Base-by-base conservation (phyloP, 2,797 vertebrate species). In the Hoplostethus atlanticus region DNA sequence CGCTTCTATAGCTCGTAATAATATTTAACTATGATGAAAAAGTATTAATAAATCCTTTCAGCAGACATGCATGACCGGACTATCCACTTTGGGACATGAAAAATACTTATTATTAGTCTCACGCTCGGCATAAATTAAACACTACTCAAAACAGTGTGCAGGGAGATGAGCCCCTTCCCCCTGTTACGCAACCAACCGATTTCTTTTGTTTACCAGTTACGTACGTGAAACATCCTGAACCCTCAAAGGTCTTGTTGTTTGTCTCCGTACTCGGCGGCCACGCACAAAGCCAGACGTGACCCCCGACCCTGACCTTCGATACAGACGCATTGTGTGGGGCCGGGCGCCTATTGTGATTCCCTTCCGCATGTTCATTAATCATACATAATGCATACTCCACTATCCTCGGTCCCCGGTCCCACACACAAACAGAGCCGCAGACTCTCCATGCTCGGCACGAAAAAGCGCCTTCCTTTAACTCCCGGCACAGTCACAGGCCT, bases 191-290 rank as follows among this genome's bases (percentile, higher is more conserved):
- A 90, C 62, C 42, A 72, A 68, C 73, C 11, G 38, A 82, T 76
- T 68, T 75, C 69, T 79, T 84, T 86, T 90, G 79, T 84, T 70
- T 44, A 68, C 60, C 71, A 73, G 79, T 83, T 79, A 44, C 83
- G 71, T 79, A 71, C 84, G 76, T 84, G 64, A 82, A 84, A 64
- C 59, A 76, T 87, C 64, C 77, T 54, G 57, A 59, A 11, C 68
- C 73, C 81, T 93, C 89, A 94, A 92, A 90, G 85, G 68, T 85
- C 80, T 88, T 74, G 80, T 93, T 94, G 90, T 93, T 88, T 88
- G 87, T 80, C 74, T 76, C 70, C 25, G 67, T 89, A 81, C 76
- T 89, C 30, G 36, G 64, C 68, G 57, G 86, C 84, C 83, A 79
- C 75, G 71, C 88, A 93, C 87, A 93, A 93, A 93, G 89, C 84